Percentiles rank a stretch among this genome's conserved stretches.
phyloP scores from a whole-genome alignment of 2,113 vertebrate genomes.

The Centropus unirufus region DNA sequence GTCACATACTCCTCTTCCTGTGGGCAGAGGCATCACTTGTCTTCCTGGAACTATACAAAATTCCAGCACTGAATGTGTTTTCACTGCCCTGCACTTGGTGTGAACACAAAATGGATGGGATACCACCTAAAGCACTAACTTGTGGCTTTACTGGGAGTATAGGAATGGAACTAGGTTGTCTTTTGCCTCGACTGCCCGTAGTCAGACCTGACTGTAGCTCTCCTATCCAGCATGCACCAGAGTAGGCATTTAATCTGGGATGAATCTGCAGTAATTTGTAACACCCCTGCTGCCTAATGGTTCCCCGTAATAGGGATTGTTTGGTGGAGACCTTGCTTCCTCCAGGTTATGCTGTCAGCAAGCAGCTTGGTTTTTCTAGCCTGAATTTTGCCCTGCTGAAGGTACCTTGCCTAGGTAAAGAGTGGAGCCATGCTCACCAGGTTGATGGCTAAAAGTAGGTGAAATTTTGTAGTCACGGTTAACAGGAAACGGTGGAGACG shows the following conservation, averaged over 20 bases:
- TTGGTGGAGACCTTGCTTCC: background rate
- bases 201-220: background rate
- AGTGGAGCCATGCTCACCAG: background rate
- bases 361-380: background rate
- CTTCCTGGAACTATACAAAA: background rate
- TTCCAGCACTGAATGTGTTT: background rate
- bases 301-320: background rate
- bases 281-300: background rate
- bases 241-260: background rate
- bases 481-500: slow-evolving; percentile 70
- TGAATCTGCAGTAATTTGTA: background rate
- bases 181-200: accelerated
- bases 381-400: background rate
- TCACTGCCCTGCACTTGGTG: background rate
- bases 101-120: background rate
- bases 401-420: background rate
- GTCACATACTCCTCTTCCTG: background rate
- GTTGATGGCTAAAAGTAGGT: background rate
- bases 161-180: background rate
- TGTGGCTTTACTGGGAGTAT: background rate
- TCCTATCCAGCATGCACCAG: background rate
- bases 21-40: background rate
- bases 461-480: background rate
- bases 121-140: background rate
- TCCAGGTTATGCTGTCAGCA: background rate